Percentiles rank a stretch among this genome's conserved stretches.
Evolutionary conservation across 2,797 vertebrate genomes (phyloP).

Genomic region (Tenualosa thibaudeaui): DNA sequence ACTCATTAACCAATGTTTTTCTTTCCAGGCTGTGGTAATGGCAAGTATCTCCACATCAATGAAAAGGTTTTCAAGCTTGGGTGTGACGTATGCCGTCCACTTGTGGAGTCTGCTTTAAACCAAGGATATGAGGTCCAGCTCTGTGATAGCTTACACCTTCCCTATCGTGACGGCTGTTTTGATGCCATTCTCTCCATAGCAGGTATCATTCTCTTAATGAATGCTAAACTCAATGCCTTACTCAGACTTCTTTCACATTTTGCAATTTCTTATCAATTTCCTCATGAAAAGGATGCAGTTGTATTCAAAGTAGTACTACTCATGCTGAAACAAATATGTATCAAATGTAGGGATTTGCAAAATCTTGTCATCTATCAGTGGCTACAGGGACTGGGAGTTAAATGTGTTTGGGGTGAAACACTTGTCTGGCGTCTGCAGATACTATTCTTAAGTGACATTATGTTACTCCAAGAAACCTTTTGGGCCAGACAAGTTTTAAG

Average conservation of each 20-base stretch:
- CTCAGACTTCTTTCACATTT: background rate
- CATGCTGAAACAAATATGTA: too few relatives aligned
- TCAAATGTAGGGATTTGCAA: too few relatives aligned
- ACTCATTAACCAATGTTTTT: background rate
- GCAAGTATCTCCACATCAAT: slow-evolving; percentile 82
- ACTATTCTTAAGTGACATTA: too few relatives aligned
- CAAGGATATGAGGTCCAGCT: slow-evolving; percentile 73
- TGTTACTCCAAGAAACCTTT: too few relatives aligned
- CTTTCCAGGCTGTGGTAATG: slow-evolving; percentile 76
- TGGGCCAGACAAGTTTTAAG: too few relatives aligned
- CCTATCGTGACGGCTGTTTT: slow-evolving; percentile 72
- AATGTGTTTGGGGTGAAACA: too few relatives aligned
- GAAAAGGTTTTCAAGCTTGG: slow-evolving; percentile 75
- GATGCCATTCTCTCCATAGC: slow-evolving; percentile 72
- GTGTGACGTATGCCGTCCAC: slow-evolving; percentile 72
- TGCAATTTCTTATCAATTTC: background rate
- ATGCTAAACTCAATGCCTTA: background rate
- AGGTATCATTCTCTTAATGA: slow-evolving; percentile 53
- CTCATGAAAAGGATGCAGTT: background rate
- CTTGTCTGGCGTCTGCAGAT: too few relatives aligned
- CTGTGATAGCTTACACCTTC: slow-evolving; percentile 71
- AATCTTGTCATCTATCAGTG: too few relatives aligned
- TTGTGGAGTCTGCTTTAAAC: slow-evolving; percentile 75
- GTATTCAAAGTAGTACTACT: background rate
- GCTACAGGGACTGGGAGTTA: too few relatives aligned